A percentile compares a stretch with the other conserved stretches of the same genome.
Conservation (phyloP, 2,888 invertebrate species). For the Pandemis cinnamomeana region DNA sequence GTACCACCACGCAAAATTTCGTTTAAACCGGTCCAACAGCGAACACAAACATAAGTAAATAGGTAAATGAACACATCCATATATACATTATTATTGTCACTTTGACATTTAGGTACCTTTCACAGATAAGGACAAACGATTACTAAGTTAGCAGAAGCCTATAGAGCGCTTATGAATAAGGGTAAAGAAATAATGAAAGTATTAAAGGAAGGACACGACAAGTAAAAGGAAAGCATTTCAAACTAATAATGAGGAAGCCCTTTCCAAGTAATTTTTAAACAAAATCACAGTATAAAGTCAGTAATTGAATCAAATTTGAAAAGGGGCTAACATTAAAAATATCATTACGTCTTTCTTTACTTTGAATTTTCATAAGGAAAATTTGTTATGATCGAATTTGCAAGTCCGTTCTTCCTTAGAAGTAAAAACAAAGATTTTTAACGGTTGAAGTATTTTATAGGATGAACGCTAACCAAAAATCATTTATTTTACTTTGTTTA, state of each 20-base stretch:
- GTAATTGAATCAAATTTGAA: not conserved
- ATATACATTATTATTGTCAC: too few species aligned
- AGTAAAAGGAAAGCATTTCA: not conserved
- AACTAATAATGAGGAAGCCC: not conserved
- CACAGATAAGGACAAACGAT: too few species aligned
- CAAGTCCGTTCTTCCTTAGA: not conserved
- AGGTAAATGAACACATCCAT: too few species aligned
- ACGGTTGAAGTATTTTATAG: not conserved
- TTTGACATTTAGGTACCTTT: too few species aligned
- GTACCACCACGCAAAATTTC: too few species aligned
- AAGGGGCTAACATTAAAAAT: slow-evolving; percentile 4
- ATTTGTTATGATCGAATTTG: not conserved
- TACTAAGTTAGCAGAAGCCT: too few species aligned
- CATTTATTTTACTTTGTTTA: not conserved
- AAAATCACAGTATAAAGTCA: not conserved
- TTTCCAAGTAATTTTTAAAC: not conserved
- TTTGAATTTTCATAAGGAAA: not conserved
- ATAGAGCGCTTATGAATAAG: too few species aligned
- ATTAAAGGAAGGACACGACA: not conserved
- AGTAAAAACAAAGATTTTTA: not conserved
- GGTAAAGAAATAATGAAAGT: too few species aligned
- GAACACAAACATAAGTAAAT: too few species aligned
- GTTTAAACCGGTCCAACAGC: too few species aligned
- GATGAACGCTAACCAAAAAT: not conserved
- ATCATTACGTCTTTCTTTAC: not conserved